phyloP scores from a whole-genome alignment of 2,797 vertebrate species.

The Pangasius sanitwongsei region DNA sequence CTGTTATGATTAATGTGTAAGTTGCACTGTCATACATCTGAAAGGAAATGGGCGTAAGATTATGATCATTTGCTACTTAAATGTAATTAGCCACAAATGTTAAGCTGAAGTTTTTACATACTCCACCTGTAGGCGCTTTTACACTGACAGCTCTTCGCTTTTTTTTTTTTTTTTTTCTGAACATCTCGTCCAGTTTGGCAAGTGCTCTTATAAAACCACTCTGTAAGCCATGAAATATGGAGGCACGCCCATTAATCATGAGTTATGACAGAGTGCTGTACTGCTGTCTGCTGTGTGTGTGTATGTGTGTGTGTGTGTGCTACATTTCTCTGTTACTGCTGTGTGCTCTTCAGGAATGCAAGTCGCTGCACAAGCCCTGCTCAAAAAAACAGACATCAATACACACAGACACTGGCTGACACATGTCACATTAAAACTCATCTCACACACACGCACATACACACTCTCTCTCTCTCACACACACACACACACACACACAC shows the following conservation, averaged over 20 bases:
- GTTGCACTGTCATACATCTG: not conserved
- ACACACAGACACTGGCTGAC: conserved; percentile 37
- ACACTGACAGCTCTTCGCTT: not conserved
- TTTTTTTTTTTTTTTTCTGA: not conserved
- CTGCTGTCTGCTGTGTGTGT: conserved; percentile 10
- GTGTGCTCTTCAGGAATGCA: conserved; percentile 36
- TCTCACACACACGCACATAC: conserved; percentile 18
- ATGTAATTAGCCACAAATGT: not conserved
- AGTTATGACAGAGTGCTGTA: conserved; percentile 20
- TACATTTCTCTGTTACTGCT: conserved; percentile 4
- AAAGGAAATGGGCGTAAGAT: not conserved
- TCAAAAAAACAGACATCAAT: conserved; percentile 6
- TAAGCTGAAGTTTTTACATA: not conserved
- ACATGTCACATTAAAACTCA: not conserved
- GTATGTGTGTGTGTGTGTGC: not conserved
- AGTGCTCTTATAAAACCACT: conserved; percentile 10
- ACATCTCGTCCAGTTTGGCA: conserved; percentile 16
- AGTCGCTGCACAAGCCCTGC: conserved; percentile 11
- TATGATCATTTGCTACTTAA: not conserved
- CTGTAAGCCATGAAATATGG: conserved; percentile 25
- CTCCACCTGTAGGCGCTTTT: not conserved
- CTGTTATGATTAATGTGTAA: not conserved
- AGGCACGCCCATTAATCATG: conserved; percentile 38
- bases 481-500: conserved; percentile 2
- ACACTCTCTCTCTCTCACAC: conserved; percentile 29